Base-by-base conservation (phyloP, 2,113 vertebrate genomes). In the Microtus ochrogaster region DNA sequence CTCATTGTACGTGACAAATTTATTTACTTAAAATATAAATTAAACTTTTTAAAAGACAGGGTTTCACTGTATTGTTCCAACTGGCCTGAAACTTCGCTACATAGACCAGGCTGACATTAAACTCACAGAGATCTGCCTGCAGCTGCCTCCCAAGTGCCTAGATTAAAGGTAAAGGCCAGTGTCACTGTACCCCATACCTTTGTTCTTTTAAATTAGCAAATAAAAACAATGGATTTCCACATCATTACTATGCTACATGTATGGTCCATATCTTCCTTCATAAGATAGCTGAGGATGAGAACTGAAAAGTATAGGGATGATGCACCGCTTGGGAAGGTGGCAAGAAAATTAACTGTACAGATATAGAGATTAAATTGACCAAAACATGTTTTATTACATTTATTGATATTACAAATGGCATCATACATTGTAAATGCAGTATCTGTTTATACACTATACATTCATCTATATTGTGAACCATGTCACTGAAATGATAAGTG, bases 381-480 rank as follows among this genome's bases (percentile, higher is more conserved):
- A 88, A 88, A 72, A 73, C 66, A 88, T n/a, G 85, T 70, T 88
- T 88, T 88, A 88, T 72, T 52, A 73, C 85, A 88, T 88, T 88
- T 55, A 55, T 39, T 55, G 47, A 39, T 73, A 70, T 49, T 88
- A 72, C 66, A 72, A 88, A 70, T n/a, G 66, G 85, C 33, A 88
- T 87, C 85, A 88, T 73, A 88, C 66, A 88, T 72, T n/a, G 44
- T 52, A 73, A 66, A 87, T 87, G 47, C 65, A 70, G 65, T 17
- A 72, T 47, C 66, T 87, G 22, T n/a, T 39, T 52, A 88, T 52
- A 88, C 49, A n/a, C 47, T 88, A 26, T 72, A 26, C 44, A 88
- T 88, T 88, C 36, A 73, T 88, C 47, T 72, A 52, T 39, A 55
- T 21, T 39, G 66, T 72, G 85, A 73, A 55, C 12, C 3, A 1